Base-by-base conservation (phyloP, 2,888 invertebrate genomes). In the Carabus problematicus region DNA sequence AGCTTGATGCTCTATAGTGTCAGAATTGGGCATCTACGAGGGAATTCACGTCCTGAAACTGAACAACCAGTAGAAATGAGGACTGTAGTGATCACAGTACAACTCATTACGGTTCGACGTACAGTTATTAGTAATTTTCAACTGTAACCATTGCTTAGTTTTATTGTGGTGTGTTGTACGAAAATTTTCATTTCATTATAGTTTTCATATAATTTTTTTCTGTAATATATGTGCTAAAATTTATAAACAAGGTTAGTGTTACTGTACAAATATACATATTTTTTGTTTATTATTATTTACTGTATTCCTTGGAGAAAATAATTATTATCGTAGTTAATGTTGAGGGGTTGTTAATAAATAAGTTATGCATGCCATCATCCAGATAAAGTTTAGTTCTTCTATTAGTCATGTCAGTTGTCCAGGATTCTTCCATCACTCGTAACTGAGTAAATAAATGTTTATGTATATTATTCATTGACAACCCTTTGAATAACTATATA, bases 261-360 rank as follows among this genome's bases (percentile, higher is more conserved):
- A 66, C 47, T 66, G 66, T 66, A 66, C 66, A 66, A 66, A 66
- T 66, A 66, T 66, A 66, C 56, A 66, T 66, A 66, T 58, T 66
- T 66, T 56, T 64, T 56, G 55, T 54, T 64, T 55, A 64, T 55
- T 64, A 41, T 64, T 66, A 58, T 56, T 66, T 66, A 58, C 58
- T 29, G 58, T 58, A 66, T 66, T 66, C 66, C 56, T 56, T 16
- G 29, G 12, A 56, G 18, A 56, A 56, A 56, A 52, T 29, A 12
- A 64, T 43, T 12, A 64, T 64, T 64, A 29, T 64, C 40, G 47
- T 49, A 49, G 47, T 45, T 62, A n/a, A 29, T 56, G 29, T 29
- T 2, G 29, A 29, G 29, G 29, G 29, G 29, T 29, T 29, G 29
- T 29, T 29, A 29, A 6, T 29, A 6, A 29, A 29, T 29, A 29